These are phyloP conservation scores for Pangasianodon gigas DNA, from an alignment of 2,113 vertebrate species.

Conservation along the genomic window DNA sequence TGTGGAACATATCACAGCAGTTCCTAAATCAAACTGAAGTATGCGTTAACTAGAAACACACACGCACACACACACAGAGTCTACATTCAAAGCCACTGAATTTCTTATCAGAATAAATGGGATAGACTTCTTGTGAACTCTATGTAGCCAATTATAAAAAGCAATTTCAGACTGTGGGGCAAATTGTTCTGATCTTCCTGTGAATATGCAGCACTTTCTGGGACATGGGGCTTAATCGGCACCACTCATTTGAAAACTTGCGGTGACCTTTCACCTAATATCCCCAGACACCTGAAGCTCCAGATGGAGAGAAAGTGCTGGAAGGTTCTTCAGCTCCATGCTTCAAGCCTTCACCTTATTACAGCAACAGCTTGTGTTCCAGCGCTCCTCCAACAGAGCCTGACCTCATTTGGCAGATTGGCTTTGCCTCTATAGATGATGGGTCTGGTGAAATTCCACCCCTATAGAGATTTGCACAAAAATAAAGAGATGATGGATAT, in stretches of 20 bases:
- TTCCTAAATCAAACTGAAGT: not conserved
- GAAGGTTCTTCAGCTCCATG: slow-evolving; percentile 53
- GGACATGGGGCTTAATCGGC: slow-evolving; percentile 41
- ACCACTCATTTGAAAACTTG: slow-evolving; percentile 40
- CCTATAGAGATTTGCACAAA: slow-evolving; percentile 45
- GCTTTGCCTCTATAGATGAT: slow-evolving; percentile 49
- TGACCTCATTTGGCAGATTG: slow-evolving; percentile 56
- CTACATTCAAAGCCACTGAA: slow-evolving; percentile 17
- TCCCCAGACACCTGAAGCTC: slow-evolving; percentile 52
- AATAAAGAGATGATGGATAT: slow-evolving; percentile 52
- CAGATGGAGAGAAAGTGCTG: slow-evolving; percentile 52
- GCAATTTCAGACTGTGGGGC: slow-evolving; percentile 31
- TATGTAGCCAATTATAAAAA: slow-evolving; percentile 53
- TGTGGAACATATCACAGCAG: not conserved
- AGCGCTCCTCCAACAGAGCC: slow-evolving; percentile 53
- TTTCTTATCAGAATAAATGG: slow-evolving; percentile 39
- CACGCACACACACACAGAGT: not conserved
- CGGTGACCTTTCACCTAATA: slow-evolving; percentile 49
- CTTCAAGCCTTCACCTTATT: slow-evolving; percentile 54
- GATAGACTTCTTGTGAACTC: slow-evolving; percentile 48
- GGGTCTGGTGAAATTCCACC: slow-evolving; percentile 50
- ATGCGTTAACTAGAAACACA: slow-evolving; percentile 9
- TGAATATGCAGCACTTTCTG: slow-evolving; percentile 46
- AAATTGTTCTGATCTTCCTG: slow-evolving; percentile 36
- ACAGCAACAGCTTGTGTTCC: slow-evolving; percentile 57